Evolutionary conservation across 2,888 invertebrate species (phyloP).

Genomic region (Oligia fasciuncula): DNA sequence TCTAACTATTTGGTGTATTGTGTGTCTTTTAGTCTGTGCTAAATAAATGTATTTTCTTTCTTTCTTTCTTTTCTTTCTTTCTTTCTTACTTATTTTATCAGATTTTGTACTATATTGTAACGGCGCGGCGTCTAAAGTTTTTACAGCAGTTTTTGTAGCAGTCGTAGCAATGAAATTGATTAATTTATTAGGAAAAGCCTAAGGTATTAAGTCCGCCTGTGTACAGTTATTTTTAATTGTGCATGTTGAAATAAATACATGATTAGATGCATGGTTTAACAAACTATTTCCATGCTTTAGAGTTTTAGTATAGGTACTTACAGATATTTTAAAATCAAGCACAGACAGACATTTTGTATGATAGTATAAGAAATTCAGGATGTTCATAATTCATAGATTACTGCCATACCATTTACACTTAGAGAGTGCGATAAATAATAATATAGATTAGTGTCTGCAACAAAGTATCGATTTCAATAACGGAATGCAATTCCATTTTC

Average conservation of each 20-base stretch:
- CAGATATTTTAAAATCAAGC: background rate
- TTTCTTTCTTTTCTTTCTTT: too few species aligned
- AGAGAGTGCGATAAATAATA: slow-evolving; percentile 36
- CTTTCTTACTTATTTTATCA: background rate
- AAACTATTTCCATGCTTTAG: background rate
- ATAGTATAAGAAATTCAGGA: background rate
- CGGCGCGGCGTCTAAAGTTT: too few species aligned
- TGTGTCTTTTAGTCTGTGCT: too few species aligned
- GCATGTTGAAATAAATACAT: background rate
- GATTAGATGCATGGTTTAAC: background rate
- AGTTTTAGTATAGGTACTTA: background rate
- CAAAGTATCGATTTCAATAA: slow-evolving; percentile 32
- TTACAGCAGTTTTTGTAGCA: background rate
- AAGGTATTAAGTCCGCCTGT: too few species aligned
- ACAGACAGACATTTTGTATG: background rate
- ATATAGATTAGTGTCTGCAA: slow-evolving; percentile 31
- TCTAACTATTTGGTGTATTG: too few species aligned
- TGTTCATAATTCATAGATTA: slow-evolving; percentile 8
- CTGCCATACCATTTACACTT: slow-evolving; percentile 9
- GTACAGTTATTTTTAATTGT: too few species aligned
- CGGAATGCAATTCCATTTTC: slow-evolving; percentile 42
- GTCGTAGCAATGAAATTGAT: background rate
- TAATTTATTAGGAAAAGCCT: background rate
- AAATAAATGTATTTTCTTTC: too few species aligned
- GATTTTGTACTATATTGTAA: too few species aligned